Percentiles rank a stretch among this genome's conserved stretches.
Conservation (phyloP, 1,140 invertebrate species). For the Pseudomyrmex cubaensis region DNA sequence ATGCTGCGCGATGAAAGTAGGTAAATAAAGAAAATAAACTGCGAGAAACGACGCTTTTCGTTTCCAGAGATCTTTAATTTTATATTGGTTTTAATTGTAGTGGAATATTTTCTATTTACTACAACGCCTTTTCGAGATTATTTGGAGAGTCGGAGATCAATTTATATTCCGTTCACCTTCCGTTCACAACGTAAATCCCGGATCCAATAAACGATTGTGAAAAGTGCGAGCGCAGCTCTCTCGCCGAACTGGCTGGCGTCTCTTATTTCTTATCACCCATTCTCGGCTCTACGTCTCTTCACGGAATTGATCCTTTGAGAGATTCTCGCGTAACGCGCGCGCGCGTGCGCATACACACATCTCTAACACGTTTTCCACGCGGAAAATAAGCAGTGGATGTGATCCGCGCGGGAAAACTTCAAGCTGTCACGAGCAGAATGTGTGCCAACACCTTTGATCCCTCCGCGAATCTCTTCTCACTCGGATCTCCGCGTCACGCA, state of each 20-base stretch:
- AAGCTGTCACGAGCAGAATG: conserved; percentile 45
- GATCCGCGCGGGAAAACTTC: conserved; percentile 33
- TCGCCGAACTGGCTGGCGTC: conserved; percentile 16
- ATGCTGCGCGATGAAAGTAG: background rate
- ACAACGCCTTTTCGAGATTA: background rate
- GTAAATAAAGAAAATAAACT: background rate
- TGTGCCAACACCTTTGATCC: background rate
- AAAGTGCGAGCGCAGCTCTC: conserved; percentile 14
- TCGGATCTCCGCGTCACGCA: background rate
- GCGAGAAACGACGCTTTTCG: background rate
- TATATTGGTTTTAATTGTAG: conserved; percentile 14
- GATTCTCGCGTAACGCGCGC: conserved; percentile 8
- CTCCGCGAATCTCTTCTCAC: background rate
- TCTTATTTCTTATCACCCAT: conserved; percentile 41
- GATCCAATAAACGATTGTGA: conserved; percentile 36
- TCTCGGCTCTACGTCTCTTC: conserved; percentile 1
- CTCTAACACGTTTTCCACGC: background rate
- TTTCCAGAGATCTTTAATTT: too few species aligned
- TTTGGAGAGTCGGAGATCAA: conserved; percentile 16
- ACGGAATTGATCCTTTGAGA: conserved; percentile 44
- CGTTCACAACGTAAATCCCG: background rate
- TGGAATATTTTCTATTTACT: background rate
- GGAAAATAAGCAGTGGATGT: conserved; percentile 30
- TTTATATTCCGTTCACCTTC: conserved; percentile 38
- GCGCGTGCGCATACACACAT: background rate